Evolutionary conservation across 2,888 invertebrate species (phyloP).

Genomic region (Baronia brevicornis): DNA sequence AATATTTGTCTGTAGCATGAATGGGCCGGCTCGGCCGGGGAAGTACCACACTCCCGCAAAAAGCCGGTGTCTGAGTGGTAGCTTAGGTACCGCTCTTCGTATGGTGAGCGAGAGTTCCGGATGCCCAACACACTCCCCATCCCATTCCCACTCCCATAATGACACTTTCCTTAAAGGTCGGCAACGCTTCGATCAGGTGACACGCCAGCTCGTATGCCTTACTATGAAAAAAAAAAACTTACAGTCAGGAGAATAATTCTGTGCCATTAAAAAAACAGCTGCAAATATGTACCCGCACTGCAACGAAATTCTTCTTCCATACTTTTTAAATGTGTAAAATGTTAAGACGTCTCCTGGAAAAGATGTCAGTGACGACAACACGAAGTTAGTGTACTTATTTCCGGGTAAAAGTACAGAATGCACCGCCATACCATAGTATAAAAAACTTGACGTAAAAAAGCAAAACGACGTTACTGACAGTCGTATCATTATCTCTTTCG

Average conservation of each 20-base stretch:
- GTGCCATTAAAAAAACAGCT: slow-evolving; percentile 43
- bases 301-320: slow-evolving; percentile 45
- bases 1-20: no score
- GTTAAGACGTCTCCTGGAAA: slow-evolving; percentile 55
- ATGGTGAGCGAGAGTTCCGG: no score
- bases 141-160: no score
- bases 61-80: no score
- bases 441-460: slow-evolving; percentile 52
- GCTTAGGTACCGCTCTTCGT: no score
- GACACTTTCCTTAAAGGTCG: no score
- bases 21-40: no score
- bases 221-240: slow-evolving; percentile 27
- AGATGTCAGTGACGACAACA: slow-evolving; percentile 42
- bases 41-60: no score
- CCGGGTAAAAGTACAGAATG: slow-evolving; percentile 52
- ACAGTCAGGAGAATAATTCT: slow-evolving; percentile 45
- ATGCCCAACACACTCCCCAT: no score
- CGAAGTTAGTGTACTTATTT: slow-evolving; percentile 54
- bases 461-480: slow-evolving; percentile 45
- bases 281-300: slow-evolving; percentile 42
- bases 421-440: slow-evolving; percentile 50
- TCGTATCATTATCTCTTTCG: slow-evolving; percentile 49
- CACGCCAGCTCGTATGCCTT: no score
- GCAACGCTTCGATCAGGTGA: no score
- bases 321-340: slow-evolving; percentile 42